Evolutionary conservation across 2,888 invertebrate genomes (phyloP).

Genomic region (Unio delphinus): DNA sequence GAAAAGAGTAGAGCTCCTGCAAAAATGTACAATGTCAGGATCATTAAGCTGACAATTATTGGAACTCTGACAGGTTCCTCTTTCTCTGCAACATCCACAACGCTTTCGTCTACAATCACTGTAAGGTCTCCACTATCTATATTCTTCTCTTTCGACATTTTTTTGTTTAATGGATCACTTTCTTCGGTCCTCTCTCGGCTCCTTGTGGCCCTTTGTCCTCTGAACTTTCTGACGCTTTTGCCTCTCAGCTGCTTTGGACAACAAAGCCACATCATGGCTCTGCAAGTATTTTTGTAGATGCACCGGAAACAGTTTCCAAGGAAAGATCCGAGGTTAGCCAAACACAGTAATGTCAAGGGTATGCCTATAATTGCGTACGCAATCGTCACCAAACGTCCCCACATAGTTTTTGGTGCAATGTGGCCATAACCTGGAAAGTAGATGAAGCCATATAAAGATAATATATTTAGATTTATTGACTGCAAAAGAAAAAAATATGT

Average conservation of each 20-base stretch:
- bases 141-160: background rate
- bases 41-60: constrained; percentile 88
- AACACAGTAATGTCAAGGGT: constrained; percentile 59
- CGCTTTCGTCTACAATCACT: constrained; percentile 7
- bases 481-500: no score
- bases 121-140: constrained; percentile 8
- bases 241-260: constrained; percentile 33
- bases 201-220: constrained; percentile 1
- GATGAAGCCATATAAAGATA: background rate
- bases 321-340: constrained; percentile 59
- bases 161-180: constrained; percentile 9
- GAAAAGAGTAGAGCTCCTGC: constrained; percentile 95
- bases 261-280: constrained; percentile 33
- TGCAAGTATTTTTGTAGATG: constrained; percentile 56
- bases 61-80: constrained; percentile 78
- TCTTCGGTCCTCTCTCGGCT: constrained; percentile 13
- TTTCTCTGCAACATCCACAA: constrained; percentile 10
- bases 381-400: constrained; percentile 56
- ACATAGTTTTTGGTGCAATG: constrained; percentile 57
- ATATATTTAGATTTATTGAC: no score
- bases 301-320: constrained; percentile 61
- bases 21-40: constrained; percentile 90
- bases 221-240: constrained; percentile 9
- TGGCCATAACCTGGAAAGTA: constrained; percentile 58
- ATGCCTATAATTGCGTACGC: constrained; percentile 63